Percentiles rank a stretch among this genome's conserved stretches.
Conservation (phyloP, 2,888 invertebrate species). For the Eulithis testata region DNA sequence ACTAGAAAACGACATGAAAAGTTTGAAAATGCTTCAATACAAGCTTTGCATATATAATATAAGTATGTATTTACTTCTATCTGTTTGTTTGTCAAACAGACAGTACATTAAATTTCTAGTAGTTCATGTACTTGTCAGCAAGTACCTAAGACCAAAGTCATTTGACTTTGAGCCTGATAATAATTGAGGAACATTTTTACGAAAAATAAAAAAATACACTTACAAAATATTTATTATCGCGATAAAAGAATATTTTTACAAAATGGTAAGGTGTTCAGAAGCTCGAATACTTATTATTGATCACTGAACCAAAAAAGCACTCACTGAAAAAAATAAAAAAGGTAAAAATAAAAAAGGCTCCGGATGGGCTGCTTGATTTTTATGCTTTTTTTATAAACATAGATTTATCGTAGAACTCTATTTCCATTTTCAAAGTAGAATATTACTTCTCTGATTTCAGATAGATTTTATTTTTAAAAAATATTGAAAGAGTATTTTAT, state of each 20-base stretch:
- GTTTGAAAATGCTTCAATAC: too few species aligned
- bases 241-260: conserved; percentile 1
- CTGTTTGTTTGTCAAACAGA: too few species aligned
- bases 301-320: conserved; percentile 7
- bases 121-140: too few species aligned
- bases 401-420: conserved; percentile 1
- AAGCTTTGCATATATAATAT: too few species aligned
- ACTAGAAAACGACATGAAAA: too few species aligned
- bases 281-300: conserved; percentile 5
- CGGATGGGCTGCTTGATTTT: background rate
- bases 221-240: background rate
- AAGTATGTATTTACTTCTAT: too few species aligned
- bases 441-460: background rate
- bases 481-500: too few species aligned
- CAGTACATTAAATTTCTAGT: too few species aligned
- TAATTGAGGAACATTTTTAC: background rate
- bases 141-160: too few species aligned
- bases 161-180: too few species aligned
- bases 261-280: background rate
- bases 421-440: too few species aligned
- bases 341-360: too few species aligned
- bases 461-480: conserved; percentile 1
- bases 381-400: background rate
- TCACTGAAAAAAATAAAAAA: conserved; percentile 3
- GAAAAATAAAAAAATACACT: background rate